These are phyloP conservation scores for Agrilus planipennis DNA, from an alignment of 1,140 invertebrate species.

Conservation along the genomic window DNA sequence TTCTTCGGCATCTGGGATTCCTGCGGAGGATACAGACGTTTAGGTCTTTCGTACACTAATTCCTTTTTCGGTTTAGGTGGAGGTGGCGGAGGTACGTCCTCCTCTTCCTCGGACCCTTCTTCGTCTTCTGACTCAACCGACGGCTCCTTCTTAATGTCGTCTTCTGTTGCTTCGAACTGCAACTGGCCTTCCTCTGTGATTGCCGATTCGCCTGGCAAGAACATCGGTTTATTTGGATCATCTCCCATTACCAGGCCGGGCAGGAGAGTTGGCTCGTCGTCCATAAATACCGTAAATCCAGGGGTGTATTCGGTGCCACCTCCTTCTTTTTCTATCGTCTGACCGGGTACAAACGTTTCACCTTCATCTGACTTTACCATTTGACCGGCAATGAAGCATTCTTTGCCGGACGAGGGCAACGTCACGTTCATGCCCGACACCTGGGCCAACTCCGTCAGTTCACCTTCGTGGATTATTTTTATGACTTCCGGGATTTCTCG, in stretches of 20 bases:
- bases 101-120: constrained; percentile 23
- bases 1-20: constrained; percentile 7
- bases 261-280: constrained; percentile 51
- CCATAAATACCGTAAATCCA: constrained; percentile 56
- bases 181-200: constrained; percentile 39
- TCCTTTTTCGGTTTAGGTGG: constrained; percentile 24
- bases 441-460: constrained; percentile 43
- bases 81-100: constrained; percentile 14
- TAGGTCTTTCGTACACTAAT: constrained; percentile 28
- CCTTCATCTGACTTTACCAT: constrained; percentile 54
- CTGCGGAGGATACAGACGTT: constrained; percentile 21
- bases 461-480: constrained; percentile 47
- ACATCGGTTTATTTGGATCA: constrained; percentile 34
- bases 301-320: constrained; percentile 53
- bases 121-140: constrained; percentile 22
- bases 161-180: constrained; percentile 31
- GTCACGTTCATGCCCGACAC: constrained; percentile 52
- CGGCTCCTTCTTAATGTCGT: constrained; percentile 22
- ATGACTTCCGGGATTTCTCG: constrained; percentile 50
- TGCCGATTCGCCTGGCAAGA: constrained; percentile 47
- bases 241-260: constrained; percentile 37
- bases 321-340: constrained; percentile 51
- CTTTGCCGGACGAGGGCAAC: constrained; percentile 42
- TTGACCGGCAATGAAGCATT: constrained; percentile 43
- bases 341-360: constrained; percentile 56